Evolutionary conservation across 2,797 vertebrate species (phyloP), one percentile per base, ranked within the genome.

Genomic region (Crenichthys baileyi): DNA sequence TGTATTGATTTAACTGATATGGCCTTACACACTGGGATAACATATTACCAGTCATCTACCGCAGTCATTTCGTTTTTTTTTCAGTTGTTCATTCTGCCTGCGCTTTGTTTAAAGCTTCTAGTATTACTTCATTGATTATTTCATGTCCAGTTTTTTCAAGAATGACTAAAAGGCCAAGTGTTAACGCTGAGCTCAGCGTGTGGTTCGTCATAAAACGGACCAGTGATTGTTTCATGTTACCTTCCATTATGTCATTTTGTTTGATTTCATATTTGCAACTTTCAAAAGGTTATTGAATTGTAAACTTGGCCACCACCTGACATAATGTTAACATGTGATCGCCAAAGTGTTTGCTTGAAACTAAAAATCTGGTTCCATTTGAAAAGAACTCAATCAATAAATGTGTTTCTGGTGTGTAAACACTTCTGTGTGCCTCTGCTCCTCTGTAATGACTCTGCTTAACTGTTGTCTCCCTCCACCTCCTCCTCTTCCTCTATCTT

Each of bases 131-230:
- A 5, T 41, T 75, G 12, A 20, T 78, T 53, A 29, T 81, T 63
- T 46, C 5, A 41, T 72, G 36, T 46, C 7, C 78, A 82, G 16
- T 73, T 22, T 22, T 70, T 74, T 13, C 76, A 22, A 73, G 31
- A 24, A 8, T 77, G 67, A 36, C 26, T 74, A 31, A 63, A 48
- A 82, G 76, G 78, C 74, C 60, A 72, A 41, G 74, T 78, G 78
- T 86, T 75, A 9, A 5, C 41, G 15, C 18, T 83, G 77, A 75
- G 63, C 50, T 77, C 48, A 83, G 55, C 50, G 2, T 86, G 81
- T 81, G 26, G 61, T 83, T 88, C 65, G 50, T 44, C 46, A 73
- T n/a, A 72, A 22, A 82, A 71, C 73, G 75, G 81, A 91, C 84
- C 78, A 80, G 81, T 73, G 80, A 85, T 87, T 83, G 84, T 86